Evolutionary conservation across 2,113 vertebrate species (phyloP).

Genomic region (Larimichthys polyactis): DNA sequence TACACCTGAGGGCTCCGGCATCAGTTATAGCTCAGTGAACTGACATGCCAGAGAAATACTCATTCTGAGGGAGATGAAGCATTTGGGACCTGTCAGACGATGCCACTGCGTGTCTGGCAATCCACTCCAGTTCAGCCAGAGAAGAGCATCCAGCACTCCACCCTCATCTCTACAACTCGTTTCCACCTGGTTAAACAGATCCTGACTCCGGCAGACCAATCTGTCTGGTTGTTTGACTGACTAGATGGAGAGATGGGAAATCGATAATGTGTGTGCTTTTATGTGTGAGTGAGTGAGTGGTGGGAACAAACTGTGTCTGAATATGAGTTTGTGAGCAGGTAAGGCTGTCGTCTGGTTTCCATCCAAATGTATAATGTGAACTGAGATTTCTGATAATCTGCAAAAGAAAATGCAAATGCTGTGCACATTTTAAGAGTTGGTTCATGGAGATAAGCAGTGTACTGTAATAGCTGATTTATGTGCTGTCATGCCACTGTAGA

Average conservation of each 20-base stretch:
- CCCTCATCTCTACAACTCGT: background rate
- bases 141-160: background rate
- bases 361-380: background rate
- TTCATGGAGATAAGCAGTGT: background rate
- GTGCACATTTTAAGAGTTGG: background rate
- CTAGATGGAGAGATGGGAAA: background rate
- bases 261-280: background rate
- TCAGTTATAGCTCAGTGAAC: constrained; percentile 51
- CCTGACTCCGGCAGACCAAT: constrained; percentile 17
- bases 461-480: too few species aligned
- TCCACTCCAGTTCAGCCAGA: constrained; percentile 27
- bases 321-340: background rate
- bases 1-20: constrained; percentile 33
- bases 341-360: background rate
- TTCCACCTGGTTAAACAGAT: constrained; percentile 49
- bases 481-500: background rate
- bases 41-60: constrained; percentile 44
- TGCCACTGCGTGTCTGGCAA: constrained; percentile 44
- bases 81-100: constrained; percentile 38
- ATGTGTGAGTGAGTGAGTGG: background rate
- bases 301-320: background rate
- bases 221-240: constrained; percentile 1
- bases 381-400: too few species aligned
- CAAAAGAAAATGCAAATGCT: too few species aligned
- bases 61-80: constrained; percentile 48